Percentiles rank a stretch among this genome's conserved stretches.
Conservation (phyloP, 2,113 vertebrate species). For the Forbesichthys papilliferus region DNA sequence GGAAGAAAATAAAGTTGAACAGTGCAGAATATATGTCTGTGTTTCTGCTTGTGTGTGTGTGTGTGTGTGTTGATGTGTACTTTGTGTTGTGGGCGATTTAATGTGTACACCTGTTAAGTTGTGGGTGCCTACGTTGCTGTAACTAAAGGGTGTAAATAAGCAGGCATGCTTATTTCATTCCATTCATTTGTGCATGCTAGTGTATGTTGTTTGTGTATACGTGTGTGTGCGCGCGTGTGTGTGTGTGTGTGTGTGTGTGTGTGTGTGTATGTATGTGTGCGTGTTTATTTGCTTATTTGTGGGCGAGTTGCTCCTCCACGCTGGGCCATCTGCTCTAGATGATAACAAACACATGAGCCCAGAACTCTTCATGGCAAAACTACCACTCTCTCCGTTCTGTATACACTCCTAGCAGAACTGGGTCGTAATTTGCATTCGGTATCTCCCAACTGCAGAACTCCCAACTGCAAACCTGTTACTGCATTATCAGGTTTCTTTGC, state of each 20-base stretch:
- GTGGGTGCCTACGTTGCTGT: not conserved
- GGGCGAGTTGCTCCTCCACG: slow-evolving; percentile 1
- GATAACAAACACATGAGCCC: slow-evolving; percentile 53
- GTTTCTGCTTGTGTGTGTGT: not conserved
- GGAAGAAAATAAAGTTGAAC: not conserved
- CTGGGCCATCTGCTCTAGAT: slow-evolving; percentile 45
- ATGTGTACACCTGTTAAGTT: not conserved
- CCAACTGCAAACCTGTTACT: slow-evolving; percentile 21
- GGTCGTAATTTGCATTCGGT: slow-evolving; percentile 35
- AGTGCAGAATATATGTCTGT: not conserved
- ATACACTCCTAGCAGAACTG: slow-evolving; percentile 10
- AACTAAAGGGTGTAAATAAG: too few relatives aligned
- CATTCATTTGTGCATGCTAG: not conserved
- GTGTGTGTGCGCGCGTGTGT: slow-evolving; percentile 4
- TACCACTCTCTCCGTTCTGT: slow-evolving; percentile 13
- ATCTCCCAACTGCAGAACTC: not conserved
- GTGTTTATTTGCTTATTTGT: slow-evolving; percentile 10
- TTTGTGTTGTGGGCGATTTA: not conserved
- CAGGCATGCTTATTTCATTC: too few relatives aligned
- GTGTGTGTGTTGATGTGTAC: not conserved
- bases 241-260: slow-evolving; percentile 9
- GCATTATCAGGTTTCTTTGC: slow-evolving; percentile 20
- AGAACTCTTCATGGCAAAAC: slow-evolving; percentile 19
- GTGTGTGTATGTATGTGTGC: not conserved
- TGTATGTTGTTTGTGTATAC: slow-evolving; percentile 1